These are phyloP conservation scores for Meiosimyza decipiens DNA, from an alignment of 2,888 invertebrate genomes.

Conservation along the genomic window DNA sequence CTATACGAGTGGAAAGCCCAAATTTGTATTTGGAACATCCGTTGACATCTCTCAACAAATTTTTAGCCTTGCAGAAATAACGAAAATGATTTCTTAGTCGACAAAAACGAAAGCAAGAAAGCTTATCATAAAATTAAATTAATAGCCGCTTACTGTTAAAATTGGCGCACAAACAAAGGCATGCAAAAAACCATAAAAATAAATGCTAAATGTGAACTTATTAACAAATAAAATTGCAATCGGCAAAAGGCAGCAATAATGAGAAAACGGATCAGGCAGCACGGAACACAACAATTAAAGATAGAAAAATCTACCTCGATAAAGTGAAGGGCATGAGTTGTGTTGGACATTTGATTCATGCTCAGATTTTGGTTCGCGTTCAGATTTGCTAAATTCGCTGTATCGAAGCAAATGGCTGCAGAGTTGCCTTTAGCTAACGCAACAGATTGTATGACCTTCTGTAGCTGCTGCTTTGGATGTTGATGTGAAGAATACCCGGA, in stretches of 20 bases:
- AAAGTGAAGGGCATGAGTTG: conserved; percentile 61
- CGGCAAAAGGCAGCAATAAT: background rate
- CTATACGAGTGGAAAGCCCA: no score
- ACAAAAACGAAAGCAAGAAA: conserved; percentile 21
- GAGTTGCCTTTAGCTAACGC: no score
- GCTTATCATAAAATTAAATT: conserved; percentile 27
- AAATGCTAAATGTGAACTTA: background rate
- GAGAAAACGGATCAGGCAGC: conserved; percentile 12
- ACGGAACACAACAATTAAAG: conserved; percentile 33
- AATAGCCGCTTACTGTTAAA: background rate
- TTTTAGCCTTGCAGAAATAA: no score
- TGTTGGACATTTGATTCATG: conserved; percentile 62
- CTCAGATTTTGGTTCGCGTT: conserved; percentile 54
- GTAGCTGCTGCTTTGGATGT: no score
- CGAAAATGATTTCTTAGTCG: no score
- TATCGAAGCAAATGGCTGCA: no score
- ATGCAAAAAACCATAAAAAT: conserved; percentile 19
- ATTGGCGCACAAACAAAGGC: conserved; percentile 5
- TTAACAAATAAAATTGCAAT: background rate
- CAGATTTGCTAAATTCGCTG: background rate
- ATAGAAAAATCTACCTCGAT: conserved; percentile 63
- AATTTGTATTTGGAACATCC: no score
- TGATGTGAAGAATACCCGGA: no score
- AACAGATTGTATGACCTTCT: no score
- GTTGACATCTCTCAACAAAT: no score